These are phyloP conservation scores for Phalacrocorax carbo DNA, from an alignment of 2,113 vertebrate genomes.

Conservation along the genomic window DNA sequence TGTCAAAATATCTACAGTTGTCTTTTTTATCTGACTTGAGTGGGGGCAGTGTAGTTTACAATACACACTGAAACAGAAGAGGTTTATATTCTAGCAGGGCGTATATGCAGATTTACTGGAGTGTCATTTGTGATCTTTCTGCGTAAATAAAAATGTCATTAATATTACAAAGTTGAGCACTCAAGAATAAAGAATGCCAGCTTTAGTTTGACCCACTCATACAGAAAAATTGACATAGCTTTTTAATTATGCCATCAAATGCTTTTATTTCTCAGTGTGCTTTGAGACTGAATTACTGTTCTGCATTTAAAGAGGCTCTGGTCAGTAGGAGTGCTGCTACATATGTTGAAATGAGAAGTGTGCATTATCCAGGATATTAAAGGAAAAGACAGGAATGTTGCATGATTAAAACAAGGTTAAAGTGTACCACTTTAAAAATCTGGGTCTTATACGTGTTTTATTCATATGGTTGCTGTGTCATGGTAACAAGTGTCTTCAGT, in stretches of 20 bases:
- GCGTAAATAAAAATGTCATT: not conserved
- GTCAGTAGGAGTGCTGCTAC: not conserved
- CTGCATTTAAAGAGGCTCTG: not conserved
- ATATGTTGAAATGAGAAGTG: not conserved
- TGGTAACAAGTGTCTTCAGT: not conserved
- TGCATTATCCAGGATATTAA: not conserved
- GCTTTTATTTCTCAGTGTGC: not conserved
- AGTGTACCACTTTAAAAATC: not conserved
- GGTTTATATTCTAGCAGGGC: not conserved
- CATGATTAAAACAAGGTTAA: not conserved
- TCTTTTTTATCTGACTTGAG: not conserved
- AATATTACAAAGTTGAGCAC: not conserved
- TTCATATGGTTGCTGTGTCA: not conserved
- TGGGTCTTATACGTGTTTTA: rapidly evolving
- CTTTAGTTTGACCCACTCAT: not conserved
- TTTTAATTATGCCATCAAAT: not conserved
- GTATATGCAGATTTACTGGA: not conserved
- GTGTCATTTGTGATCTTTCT: not conserved
- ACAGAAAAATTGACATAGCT: not conserved
- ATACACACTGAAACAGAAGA: not conserved
- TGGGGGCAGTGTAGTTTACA: not conserved
- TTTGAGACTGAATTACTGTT: not conserved
- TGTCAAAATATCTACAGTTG: not conserved
- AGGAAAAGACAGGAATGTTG: not conserved
- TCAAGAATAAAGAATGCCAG: not conserved